Percentiles rank a stretch among this genome's conserved stretches.
These are phyloP conservation scores for Orchestes rusci DNA, from an alignment of 2,888 invertebrate species.

Conservation along the genomic window DNA sequence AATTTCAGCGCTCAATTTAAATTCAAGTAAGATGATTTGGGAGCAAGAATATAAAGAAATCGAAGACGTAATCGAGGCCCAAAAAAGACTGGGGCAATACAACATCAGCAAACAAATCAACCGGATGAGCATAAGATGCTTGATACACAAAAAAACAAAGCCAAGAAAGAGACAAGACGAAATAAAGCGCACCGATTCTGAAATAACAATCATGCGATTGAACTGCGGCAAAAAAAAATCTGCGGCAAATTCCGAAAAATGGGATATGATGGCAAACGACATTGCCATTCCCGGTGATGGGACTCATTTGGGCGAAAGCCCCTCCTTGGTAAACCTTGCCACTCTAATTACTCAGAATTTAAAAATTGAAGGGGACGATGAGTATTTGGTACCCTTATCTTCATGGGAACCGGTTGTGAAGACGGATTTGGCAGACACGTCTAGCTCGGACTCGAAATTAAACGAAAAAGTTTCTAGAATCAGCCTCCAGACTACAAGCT, in stretches of 20 bases:
- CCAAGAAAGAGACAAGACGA: neutral
- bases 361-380: conserved; percentile 38
- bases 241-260: conserved; percentile 44
- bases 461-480: conserved; percentile 19
- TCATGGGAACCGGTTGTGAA: conserved; percentile 49
- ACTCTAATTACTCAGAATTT: conserved; percentile 45
- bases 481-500: too few relatives aligned
- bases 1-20: too few relatives aligned
- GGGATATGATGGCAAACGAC: conserved; percentile 46
- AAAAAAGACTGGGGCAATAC: conserved; percentile 39
- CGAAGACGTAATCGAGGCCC: conserved; percentile 41
- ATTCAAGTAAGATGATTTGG: neutral
- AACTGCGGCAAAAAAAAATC: conserved; percentile 41
- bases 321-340: conserved; percentile 53
- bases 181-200: conserved; percentile 49
- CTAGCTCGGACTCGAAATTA: conserved; percentile 23
- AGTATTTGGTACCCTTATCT: conserved; percentile 50
- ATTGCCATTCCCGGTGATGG: conserved; percentile 50
- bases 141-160: conserved; percentile 10
- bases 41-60: conserved; percentile 32
- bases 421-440: conserved; percentile 15
- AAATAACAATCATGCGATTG: conserved; percentile 52
- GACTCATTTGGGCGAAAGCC: conserved; percentile 50
- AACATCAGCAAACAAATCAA: conserved; percentile 32
- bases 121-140: conserved; percentile 31